Evolutionary conservation across 2,797 vertebrate genomes (phyloP).

Genomic region (Pygocentrus nattereri): DNA sequence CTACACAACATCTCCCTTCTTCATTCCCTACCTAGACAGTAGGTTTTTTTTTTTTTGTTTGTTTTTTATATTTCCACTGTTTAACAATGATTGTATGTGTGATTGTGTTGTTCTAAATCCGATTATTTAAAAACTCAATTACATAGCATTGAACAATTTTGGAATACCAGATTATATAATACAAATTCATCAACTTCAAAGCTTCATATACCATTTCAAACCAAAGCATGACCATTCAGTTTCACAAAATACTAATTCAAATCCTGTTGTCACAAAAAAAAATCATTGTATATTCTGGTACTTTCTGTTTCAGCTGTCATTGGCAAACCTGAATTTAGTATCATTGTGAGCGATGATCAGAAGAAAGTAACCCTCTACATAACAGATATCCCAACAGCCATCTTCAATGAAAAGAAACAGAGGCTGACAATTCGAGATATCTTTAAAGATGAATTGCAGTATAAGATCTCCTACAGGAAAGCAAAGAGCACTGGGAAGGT

Average conservation of each 20-base stretch:
- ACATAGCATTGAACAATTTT: no score
- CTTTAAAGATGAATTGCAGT: slow-evolving; percentile 81
- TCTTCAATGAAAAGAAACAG: slow-evolving; percentile 65
- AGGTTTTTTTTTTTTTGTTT: slow-evolving; percentile 75
- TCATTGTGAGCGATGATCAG: slow-evolving; percentile 74
- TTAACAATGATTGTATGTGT: no score
- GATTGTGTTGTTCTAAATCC: no score
- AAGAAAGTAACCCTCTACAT: slow-evolving; percentile 78
- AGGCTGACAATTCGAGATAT: slow-evolving; percentile 83
- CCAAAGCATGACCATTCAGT: no score
- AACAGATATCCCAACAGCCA: slow-evolving; percentile 77
- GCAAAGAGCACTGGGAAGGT: slow-evolving; percentile 90
- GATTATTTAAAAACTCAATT: background rate
- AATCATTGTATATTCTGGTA: background rate
- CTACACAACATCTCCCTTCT: slow-evolving; percentile 70
- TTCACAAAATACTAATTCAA: background rate
- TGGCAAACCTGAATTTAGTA: slow-evolving; percentile 75
- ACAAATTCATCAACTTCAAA: background rate
- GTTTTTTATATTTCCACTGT: background rate
- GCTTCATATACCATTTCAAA: no score
- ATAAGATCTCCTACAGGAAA: slow-evolving; percentile 85
- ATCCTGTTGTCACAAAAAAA: background rate
- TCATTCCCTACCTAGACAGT: slow-evolving; percentile 90
- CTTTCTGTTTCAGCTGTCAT: slow-evolving; percentile 79
- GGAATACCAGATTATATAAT: no score